A percentile compares a stretch with the other conserved stretches of the same genome.
These are phyloP conservation scores for Polietes domitor DNA, from an alignment of 2,888 invertebrate genomes.

Conservation along the genomic window DNA sequence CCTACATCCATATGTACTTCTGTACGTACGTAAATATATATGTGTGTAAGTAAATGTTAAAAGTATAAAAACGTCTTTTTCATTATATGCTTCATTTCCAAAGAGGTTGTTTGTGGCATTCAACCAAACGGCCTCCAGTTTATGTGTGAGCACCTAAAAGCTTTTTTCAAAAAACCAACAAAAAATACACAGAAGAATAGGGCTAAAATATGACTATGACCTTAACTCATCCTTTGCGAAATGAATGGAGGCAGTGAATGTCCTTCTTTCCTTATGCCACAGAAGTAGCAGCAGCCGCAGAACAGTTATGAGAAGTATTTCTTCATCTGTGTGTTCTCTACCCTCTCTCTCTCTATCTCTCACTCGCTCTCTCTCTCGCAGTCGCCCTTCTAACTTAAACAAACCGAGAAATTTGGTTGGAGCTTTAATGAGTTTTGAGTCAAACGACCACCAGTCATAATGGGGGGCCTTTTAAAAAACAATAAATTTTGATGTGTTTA, in stretches of 20 bases:
- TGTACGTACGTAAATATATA: neutral
- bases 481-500: constrained; percentile 25
- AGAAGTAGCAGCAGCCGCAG: neutral
- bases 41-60: neutral
- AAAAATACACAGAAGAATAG: neutral
- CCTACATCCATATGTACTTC: neutral
- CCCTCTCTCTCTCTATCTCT: neutral
- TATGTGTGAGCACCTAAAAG: neutral
- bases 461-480: constrained; percentile 50
- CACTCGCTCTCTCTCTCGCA: neutral
- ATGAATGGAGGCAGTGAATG: neutral
- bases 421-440: constrained; percentile 58
- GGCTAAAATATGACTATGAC: constrained; percentile 21
- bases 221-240: constrained; percentile 9
- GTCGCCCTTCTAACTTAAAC: neutral
- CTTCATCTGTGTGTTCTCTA: neutral
- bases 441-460: constrained; percentile 58
- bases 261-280: neutral
- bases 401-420: neutral
- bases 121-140: neutral
- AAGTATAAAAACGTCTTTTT: neutral
- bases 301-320: constrained; percentile 12
- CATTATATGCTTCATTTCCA: constrained; percentile 23
- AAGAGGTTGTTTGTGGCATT: constrained; percentile 23
- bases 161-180: neutral